phyloP scores from a whole-genome alignment of 2,113 vertebrate genomes.

The Sterrhoptilus dennistouni region DNA sequence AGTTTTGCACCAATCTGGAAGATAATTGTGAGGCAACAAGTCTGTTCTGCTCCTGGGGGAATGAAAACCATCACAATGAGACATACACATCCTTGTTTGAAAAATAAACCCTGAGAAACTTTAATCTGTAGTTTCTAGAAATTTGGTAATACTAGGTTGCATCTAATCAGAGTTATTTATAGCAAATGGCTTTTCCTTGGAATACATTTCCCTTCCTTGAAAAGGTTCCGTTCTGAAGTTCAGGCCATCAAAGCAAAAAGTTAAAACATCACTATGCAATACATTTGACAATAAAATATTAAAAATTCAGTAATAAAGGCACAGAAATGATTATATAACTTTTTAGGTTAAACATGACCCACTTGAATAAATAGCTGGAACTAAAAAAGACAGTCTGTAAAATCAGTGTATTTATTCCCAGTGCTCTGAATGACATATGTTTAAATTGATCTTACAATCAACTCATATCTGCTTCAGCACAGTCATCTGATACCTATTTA shows the following conservation, averaged over 20 bases:
- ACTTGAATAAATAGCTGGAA: conserved; percentile 64
- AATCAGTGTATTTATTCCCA: conserved; percentile 40
- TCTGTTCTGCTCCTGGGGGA: neutral
- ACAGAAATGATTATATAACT: conserved; percentile 65
- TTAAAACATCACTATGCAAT: conserved; percentile 70
- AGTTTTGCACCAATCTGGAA: neutral
- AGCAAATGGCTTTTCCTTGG: neutral
- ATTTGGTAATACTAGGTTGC: neutral
- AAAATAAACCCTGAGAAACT: neutral
- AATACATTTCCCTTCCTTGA: neutral
- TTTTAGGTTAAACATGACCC: conserved; percentile 62
- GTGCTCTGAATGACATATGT: conserved; percentile 19
- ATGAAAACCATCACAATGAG: neutral
- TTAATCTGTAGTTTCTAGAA: neutral
- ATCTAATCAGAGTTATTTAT: neutral
- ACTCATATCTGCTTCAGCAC: conserved; percentile 30
- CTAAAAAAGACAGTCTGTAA: conserved; percentile 43
- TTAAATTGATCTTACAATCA: conserved; percentile 50
- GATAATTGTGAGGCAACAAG: neutral
- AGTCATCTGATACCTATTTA: conserved; percentile 44
- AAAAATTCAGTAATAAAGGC: conserved; percentile 63
- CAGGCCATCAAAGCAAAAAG: conserved; percentile 65
- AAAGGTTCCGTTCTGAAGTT: conserved; percentile 58
- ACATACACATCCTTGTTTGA: neutral
- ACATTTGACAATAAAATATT: conserved; percentile 69